Evolutionary conservation across 2,797 vertebrate species (phyloP), one percentile per base, ranked within the genome.

Genomic region (Moxostoma hubbsi): DNA sequence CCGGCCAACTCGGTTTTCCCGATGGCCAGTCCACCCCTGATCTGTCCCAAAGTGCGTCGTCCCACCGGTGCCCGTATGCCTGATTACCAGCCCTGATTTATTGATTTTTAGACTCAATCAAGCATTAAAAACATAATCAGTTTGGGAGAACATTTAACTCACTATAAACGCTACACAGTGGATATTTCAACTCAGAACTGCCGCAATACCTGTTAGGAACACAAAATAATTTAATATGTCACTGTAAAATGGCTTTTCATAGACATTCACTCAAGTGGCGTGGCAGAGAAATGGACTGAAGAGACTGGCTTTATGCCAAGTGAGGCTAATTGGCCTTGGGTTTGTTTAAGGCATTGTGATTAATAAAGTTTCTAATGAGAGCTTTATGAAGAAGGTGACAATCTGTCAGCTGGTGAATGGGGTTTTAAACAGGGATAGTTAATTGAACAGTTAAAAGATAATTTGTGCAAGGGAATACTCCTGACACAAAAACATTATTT

Each of bases 351-450:
- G 83, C 80, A 82, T 83, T 50, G 79, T 89, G 86, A 90, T 89
- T 88, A 89, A 89, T 89, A 86, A 78, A 83, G 85, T 85, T 89
- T 79, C 82, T 89, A 86, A 89, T 87, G 84, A 81, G 79, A 75
- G 84, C 75, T 82, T 84, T 84, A 86, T 85, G 83, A 87, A 72
- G 82, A 83, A 83, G 81, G 83, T 59, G 81, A 77, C 75, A 82
- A 84, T 85, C 85, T 83, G 85, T 82, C 80, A 82, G 80, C 65
- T 10, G 13, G 63, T 49, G 67, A 79, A 68, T 72, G 51, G 12
- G 57, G 66, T 73, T 75, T 70, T 82, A 84, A 78, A 68, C 63
- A 45, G 84, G 68, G 81, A 79, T 45, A 67, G 50, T 36, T 2
- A 55, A 81, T 53, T 13, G n/a, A 73, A 81, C 54, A 63, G 84